Evolutionary conservation across 1,140 invertebrate genomes (phyloP).

Genomic region (Macrostomum lignano): DNA sequence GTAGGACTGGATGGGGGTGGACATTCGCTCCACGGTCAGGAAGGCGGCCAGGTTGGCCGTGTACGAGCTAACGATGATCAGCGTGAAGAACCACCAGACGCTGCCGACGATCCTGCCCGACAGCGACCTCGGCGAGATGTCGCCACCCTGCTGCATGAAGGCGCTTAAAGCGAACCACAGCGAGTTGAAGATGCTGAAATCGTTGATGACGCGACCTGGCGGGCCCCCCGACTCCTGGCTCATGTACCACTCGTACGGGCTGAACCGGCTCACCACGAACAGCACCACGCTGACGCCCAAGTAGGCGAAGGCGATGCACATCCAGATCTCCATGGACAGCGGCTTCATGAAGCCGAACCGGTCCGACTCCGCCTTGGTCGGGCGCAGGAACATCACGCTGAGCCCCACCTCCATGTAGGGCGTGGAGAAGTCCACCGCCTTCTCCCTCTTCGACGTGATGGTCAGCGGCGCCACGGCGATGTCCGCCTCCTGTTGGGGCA

Average conservation of each 20-base stretch:
- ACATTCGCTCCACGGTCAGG: slow-evolving; percentile 22
- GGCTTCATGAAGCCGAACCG: slow-evolving; percentile 91
- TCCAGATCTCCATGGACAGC: slow-evolving; percentile 84
- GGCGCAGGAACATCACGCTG: slow-evolving; percentile 87
- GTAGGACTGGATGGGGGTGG: slow-evolving; percentile 19
- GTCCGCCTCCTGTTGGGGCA: slow-evolving; percentile 50
- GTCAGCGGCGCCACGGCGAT: slow-evolving; percentile 80
- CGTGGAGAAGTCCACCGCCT: slow-evolving; percentile 72
- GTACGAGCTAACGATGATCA: slow-evolving; percentile 27
- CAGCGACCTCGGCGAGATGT: slow-evolving; percentile 51
- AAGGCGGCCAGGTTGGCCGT: slow-evolving; percentile 28
- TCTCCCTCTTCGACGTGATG: slow-evolving; percentile 65
- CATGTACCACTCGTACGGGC: slow-evolving; percentile 61
- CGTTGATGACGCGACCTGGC: too few relatives aligned
- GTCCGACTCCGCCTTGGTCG: slow-evolving; percentile 56
- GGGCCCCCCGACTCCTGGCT: slow-evolving; percentile 36
- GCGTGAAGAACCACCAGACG: slow-evolving; percentile 26
- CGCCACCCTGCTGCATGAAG: slow-evolving; percentile 89
- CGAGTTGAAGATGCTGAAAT: slow-evolving; percentile 43
- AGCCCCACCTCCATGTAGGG: slow-evolving; percentile 87
- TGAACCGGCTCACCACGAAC: slow-evolving; percentile 68
- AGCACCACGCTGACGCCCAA: slow-evolving; percentile 79
- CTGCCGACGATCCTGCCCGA: slow-evolving; percentile 11
- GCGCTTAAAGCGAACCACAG: slow-evolving; percentile 73
- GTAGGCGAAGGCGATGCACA: slow-evolving; percentile 76